A percentile compares a stretch with the other conserved stretches of the same genome.
These are phyloP conservation scores for Papilio demoleus DNA, from an alignment of 2,888 invertebrate genomes.

Conservation along the genomic window DNA sequence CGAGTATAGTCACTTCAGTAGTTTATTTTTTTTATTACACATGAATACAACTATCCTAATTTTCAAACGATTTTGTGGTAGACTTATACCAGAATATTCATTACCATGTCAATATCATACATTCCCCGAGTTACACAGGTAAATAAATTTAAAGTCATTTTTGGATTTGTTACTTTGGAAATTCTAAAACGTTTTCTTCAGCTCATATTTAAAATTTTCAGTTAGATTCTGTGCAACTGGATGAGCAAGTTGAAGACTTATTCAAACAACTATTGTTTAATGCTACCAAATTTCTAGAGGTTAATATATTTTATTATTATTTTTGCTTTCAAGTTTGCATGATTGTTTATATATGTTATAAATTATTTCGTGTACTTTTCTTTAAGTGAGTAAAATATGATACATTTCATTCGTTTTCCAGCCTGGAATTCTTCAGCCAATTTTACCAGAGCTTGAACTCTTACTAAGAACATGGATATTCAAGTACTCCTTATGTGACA, in stretches of 20 bases:
- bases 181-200: constrained; percentile 24
- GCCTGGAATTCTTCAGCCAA: constrained; percentile 84
- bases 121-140: constrained; percentile 77
- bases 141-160: constrained; percentile 35
- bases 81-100: neutral
- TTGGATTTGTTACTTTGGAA: neutral
- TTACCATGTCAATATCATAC: constrained; percentile 66
- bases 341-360: neutral
- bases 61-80: neutral
- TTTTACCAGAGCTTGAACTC: constrained; percentile 88
- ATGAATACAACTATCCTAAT: neutral
- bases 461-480: constrained; percentile 87
- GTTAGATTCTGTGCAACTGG: constrained; percentile 91
- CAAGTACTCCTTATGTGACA: constrained; percentile 87
- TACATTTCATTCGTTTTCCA: constrained; percentile 61
- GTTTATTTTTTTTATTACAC: neutral
- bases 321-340: neutral
- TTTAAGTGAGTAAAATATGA: no score
- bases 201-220: constrained; percentile 57
- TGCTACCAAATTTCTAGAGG: constrained; percentile 86
- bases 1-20: neutral
- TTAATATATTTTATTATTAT: constrained; percentile 59
- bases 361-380: no score
- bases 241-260: constrained; percentile 89
- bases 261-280: constrained; percentile 86